These are phyloP conservation scores for Trichogramma evanescens DNA, from an alignment of 2,888 invertebrate genomes.

Conservation along the genomic window DNA sequence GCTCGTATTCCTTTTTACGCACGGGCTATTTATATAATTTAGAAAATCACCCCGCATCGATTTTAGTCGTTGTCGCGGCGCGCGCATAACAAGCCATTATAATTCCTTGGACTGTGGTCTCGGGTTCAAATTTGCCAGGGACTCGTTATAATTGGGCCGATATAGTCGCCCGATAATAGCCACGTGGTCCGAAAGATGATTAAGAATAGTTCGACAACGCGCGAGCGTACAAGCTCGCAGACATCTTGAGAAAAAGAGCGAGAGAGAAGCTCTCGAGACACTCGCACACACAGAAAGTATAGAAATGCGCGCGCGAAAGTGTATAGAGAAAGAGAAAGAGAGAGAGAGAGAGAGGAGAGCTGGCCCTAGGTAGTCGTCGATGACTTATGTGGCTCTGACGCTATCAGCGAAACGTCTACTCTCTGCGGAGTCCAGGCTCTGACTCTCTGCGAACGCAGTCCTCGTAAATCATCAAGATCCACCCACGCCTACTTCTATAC, in stretches of 20 bases:
- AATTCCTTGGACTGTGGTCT: not conserved
- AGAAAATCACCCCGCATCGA: not conserved
- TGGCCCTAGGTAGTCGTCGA: conserved; percentile 43
- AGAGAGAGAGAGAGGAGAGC: conserved; percentile 16
- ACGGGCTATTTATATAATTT: not conserved
- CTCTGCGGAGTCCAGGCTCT: conserved; percentile 38
- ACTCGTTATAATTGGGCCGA: conserved; percentile 43
- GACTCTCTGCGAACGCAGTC: conserved; percentile 33
- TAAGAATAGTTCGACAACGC: conserved; percentile 33
- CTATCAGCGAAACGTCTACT: conserved; percentile 43
- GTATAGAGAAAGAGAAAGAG: conserved; percentile 8
- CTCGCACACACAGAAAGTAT: too few species aligned
- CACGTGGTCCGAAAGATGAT: conserved; percentile 41
- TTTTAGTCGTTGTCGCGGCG: conserved; percentile 4
- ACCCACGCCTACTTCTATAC: conserved; percentile 35
- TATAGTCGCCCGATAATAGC: conserved; percentile 37
- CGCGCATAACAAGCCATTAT: not conserved
- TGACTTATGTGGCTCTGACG: conserved; percentile 49
- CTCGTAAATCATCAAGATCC: conserved; percentile 47
- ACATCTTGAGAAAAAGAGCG: conserved; percentile 1
- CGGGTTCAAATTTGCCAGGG: not conserved
- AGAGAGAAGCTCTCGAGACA: conserved; percentile 1
- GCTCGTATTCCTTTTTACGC: too few species aligned
- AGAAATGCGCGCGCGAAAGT: conserved; percentile 9
- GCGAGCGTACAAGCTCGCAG: too few species aligned